Base-by-base conservation (phyloP, 2,888 invertebrate genomes). In the Criorhina ranunculi region DNA sequence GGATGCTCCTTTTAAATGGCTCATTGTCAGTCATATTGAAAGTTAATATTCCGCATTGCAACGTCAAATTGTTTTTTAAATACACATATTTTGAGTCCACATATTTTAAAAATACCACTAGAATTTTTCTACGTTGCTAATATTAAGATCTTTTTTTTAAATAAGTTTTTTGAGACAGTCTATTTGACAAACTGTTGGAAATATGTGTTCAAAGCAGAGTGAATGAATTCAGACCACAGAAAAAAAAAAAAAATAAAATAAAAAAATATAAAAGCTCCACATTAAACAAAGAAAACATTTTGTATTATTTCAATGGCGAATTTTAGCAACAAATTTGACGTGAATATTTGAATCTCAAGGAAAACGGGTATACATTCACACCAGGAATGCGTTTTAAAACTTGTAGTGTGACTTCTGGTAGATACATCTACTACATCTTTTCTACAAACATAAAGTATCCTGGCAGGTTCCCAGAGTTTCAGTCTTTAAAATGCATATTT, bases 1-100 rank as follows among this genome's bases (percentile, higher is more conserved):
- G 44, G 67, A 83, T 62, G 64, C 55, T 67, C 17, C 24, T 62
- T 57, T 59, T 83, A 42, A 83, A 67, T 57, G 67, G 67, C 12
- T 44, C 78, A 83, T 83, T 73, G 69, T 73, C 79, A 69, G 73
- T 83, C 83, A 83, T 83, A 73, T 66, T 82, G 66, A 66, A 17
- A 42, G 31, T 46, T 49, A 24, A 17, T 53, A 44, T 35, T 60
- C 60, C 33, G 12, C 77, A 82, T 82, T 77, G 59, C 53, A 72
- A 44, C 59, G 53, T 19, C 8, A 57, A 40, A 29, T 40, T 53
- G 19, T 37, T 7, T 37, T 60, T 44, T 75, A 53, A 35, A n/a
- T 40, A 42, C 4, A 3, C 24, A 24, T 51, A 40, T 55, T 57
- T 59, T 46, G 40, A 37, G 42, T 57, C 46, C 40, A 59, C 70